Conservation (phyloP, 1,140 invertebrate species). For the Drosophila mayri region DNA sequence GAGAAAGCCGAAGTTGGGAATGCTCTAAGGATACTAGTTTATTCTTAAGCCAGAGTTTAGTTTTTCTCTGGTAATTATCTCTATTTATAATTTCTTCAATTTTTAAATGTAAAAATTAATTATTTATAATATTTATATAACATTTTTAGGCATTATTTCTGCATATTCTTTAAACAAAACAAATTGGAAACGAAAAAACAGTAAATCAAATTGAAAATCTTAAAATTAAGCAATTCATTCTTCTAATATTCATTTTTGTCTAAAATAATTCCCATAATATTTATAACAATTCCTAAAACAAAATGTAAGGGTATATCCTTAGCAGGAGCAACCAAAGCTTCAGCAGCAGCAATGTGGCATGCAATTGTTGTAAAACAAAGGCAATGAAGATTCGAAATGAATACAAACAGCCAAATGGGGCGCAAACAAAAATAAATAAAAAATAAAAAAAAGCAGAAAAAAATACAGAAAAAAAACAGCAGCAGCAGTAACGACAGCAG, state of each 20-base stretch:
- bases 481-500: constrained; percentile 44
- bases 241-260: background rate
- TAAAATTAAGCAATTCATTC: background rate
- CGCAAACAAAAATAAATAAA: constrained; percentile 47
- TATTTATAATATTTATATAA: background rate
- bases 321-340: constrained; percentile 5
- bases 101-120: too few relatives aligned
- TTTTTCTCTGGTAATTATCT: too few relatives aligned
- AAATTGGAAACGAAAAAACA: background rate
- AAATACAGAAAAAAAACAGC: constrained; percentile 9
- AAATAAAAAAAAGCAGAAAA: background rate
- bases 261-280: background rate
- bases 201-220: background rate
- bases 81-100: too few relatives aligned
- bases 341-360: constrained; percentile 53
- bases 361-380: constrained; percentile 82
- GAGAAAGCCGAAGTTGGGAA: constrained; percentile 5
- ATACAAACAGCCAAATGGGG: constrained; percentile 64
- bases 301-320: constrained; percentile 10
- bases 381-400: constrained; percentile 73
- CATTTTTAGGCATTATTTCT: background rate
- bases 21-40: constrained; percentile 1
- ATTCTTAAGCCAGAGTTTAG: background rate
- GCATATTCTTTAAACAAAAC: background rate
- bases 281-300: background rate